A percentile compares a stretch with the other conserved stretches of the same genome.
Conservation (phyloP, 2,888 invertebrate genomes). For the Anoncus sp. region DNA sequence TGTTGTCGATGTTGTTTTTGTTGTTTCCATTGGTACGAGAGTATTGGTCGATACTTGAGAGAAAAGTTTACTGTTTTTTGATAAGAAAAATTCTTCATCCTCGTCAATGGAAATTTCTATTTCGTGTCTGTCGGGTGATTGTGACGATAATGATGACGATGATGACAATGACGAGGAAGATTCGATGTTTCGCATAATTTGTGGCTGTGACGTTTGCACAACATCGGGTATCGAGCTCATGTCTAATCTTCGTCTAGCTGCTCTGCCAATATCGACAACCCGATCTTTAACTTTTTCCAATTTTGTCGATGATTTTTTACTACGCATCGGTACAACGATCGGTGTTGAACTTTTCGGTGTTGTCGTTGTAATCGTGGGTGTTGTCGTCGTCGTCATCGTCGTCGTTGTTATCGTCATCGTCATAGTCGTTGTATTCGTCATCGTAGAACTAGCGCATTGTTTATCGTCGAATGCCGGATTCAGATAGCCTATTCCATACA, state of each 20-base stretch:
- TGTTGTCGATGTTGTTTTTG: conserved; percentile 56
- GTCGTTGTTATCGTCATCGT: conserved; percentile 64
- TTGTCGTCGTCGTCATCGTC: conserved; percentile 68
- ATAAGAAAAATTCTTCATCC: conserved; percentile 83
- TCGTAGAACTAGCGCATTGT: conserved; percentile 21
- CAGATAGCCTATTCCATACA: conserved; percentile 79
- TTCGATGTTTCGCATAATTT: conserved; percentile 65
- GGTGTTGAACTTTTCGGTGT: conserved; percentile 75
- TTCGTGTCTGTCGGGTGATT: conserved; percentile 38
- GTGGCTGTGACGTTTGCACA: conserved; percentile 78
- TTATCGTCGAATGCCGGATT: conserved; percentile 81
- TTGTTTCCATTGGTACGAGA: conserved; percentile 60
- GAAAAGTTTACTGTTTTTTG: conserved; percentile 88
- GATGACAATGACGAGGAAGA: too few relatives aligned
- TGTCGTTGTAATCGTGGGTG: conserved; percentile 16
- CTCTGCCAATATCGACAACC: conserved; percentile 86
- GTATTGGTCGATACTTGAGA: conserved; percentile 87
- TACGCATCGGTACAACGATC: conserved; percentile 70
- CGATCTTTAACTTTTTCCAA: conserved; percentile 84
- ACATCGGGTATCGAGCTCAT: conserved; percentile 83
- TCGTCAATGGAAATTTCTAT: conserved; percentile 61
- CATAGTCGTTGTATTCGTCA: conserved; percentile 52
- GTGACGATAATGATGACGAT: conserved; percentile 67
- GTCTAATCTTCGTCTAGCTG: conserved; percentile 86
- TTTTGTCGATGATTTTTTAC: conserved; percentile 74